Percentiles rank a stretch among this genome's conserved stretches.
phyloP scores from a whole-genome alignment of 1,140 invertebrate genomes.

The Panagrolaimus sp. region DNA sequence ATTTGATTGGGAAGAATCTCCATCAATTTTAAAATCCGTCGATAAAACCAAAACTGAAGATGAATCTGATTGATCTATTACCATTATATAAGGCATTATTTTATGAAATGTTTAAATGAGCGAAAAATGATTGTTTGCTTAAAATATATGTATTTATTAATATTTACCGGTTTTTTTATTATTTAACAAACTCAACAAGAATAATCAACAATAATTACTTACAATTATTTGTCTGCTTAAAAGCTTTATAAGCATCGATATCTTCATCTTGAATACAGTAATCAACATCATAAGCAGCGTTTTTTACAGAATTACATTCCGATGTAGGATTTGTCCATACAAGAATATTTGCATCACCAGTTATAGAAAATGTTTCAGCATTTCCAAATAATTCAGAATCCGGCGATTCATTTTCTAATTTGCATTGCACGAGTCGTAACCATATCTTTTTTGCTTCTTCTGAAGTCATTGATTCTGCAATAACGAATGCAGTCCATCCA shows the following conservation, averaged over 20 bases:
- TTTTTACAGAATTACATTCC: background rate
- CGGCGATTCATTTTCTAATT: background rate
- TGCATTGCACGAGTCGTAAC: background rate
- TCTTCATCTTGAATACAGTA: too few species aligned
- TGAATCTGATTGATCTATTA: background rate
- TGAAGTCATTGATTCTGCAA: background rate
- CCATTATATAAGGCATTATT: too few species aligned
- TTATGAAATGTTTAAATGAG: too few species aligned
- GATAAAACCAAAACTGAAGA: constrained; percentile 1
- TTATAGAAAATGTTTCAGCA: constrained; percentile 5
- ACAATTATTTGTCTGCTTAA: too few species aligned
- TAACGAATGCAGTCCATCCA: background rate
- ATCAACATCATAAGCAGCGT: background rate
- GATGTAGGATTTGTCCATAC: background rate
- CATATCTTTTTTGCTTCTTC: background rate
- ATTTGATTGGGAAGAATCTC: constrained; percentile 5
- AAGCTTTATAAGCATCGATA: too few species aligned
- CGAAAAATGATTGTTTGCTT: too few species aligned
- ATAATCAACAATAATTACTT: too few species aligned
- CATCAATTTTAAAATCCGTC: constrained; percentile 11
- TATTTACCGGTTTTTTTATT: too few species aligned
- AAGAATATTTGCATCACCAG: constrained; percentile 4
- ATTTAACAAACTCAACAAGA: too few species aligned
- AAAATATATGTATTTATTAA: too few species aligned
- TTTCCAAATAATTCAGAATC: constrained; percentile 1